Evolutionary conservation across 1,140 invertebrate genomes (phyloP).

Genomic region (Goniozus legneri): DNA sequence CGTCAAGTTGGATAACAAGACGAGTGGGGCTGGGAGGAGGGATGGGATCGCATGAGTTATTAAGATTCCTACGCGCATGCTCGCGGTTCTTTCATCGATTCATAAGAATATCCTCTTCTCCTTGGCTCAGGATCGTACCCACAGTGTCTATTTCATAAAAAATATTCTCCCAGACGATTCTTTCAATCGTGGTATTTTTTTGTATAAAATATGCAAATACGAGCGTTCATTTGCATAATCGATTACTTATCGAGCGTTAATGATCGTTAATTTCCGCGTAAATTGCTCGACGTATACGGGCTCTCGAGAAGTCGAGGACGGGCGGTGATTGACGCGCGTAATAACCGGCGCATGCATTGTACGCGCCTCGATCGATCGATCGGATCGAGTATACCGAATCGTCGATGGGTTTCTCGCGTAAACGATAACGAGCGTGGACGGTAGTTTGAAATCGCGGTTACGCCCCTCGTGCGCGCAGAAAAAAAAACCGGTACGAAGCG

Average conservation of each 20-base stretch:
- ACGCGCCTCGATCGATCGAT: slow-evolving; percentile 24
- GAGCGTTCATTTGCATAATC: too few relatives aligned
- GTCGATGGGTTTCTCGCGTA: slow-evolving; percentile 26
- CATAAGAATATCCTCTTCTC: slow-evolving; percentile 51
- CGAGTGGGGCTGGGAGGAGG: slow-evolving; percentile 19
- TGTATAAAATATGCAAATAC: too few relatives aligned
- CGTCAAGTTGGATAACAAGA: slow-evolving; percentile 20
- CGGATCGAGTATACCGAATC: slow-evolving; percentile 18
- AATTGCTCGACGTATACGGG: too few relatives aligned
- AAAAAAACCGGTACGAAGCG: slow-evolving; percentile 42
- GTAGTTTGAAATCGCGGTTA: slow-evolving; percentile 40
- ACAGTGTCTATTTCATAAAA: too few relatives aligned
- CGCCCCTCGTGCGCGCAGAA: too few relatives aligned
- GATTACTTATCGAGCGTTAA: too few relatives aligned
- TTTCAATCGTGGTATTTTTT: too few relatives aligned
- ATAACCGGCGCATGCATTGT: slow-evolving; percentile 9
- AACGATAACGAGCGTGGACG: slow-evolving; percentile 41
- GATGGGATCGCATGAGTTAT: slow-evolving; percentile 49
- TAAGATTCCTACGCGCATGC: slow-evolving; percentile 51
- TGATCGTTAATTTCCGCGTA: too few relatives aligned
- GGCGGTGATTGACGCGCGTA: slow-evolving; percentile 14
- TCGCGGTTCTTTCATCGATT: slow-evolving; percentile 52
- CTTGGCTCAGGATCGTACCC: too few relatives aligned
- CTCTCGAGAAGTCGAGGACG: slow-evolving; percentile 12
- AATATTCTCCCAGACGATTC: too few relatives aligned